A percentile compares a stretch with the other conserved stretches of the same genome.
Evolutionary conservation across 2,888 invertebrate genomes (phyloP).

Genomic region (Diarsia brunnea): DNA sequence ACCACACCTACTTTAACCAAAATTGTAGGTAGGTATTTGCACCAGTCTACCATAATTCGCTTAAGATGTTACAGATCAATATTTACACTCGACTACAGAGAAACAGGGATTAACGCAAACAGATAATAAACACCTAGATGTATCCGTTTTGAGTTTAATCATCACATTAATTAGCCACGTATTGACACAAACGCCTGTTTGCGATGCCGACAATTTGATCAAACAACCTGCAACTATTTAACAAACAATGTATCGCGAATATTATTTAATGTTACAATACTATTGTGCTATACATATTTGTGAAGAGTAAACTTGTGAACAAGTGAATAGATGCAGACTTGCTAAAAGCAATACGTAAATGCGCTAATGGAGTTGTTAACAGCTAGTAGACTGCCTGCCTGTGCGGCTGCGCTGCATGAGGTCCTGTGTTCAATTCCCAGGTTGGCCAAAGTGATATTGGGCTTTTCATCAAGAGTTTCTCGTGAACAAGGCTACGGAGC

Average conservation of each 20-base stretch:
- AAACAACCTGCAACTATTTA: conserved; percentile 84
- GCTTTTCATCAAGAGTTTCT: too few relatives aligned
- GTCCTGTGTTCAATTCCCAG: too few relatives aligned
- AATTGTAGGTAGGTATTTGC: conserved; percentile 37
- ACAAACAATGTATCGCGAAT: conserved; percentile 74
- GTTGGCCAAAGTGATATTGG: too few relatives aligned
- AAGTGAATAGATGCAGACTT: conserved; percentile 40
- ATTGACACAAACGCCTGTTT: conserved; percentile 86
- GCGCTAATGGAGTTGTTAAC: conserved; percentile 10
- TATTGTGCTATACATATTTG: conserved; percentile 47
- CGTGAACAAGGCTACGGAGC: too few relatives aligned
- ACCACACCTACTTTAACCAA: conserved; percentile 47
- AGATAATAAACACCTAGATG: conserved; percentile 83
- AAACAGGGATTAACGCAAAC: conserved; percentile 76
- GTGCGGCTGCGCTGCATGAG: too few relatives aligned
- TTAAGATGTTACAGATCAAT: conserved; percentile 66
- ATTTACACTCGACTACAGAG: conserved; percentile 70
- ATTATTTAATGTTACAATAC: conserved; percentile 59
- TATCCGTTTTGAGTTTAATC: conserved; percentile 86
- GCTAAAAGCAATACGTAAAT: conserved; percentile 30
- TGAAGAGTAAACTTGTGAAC: conserved; percentile 42
- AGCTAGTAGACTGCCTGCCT: too few relatives aligned
- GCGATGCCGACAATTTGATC: conserved; percentile 85
- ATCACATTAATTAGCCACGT: conserved; percentile 88
- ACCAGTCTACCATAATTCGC: conserved; percentile 49